Base-by-base conservation (phyloP, 2,888 invertebrate species). In the Rhyacophila evoluta region DNA sequence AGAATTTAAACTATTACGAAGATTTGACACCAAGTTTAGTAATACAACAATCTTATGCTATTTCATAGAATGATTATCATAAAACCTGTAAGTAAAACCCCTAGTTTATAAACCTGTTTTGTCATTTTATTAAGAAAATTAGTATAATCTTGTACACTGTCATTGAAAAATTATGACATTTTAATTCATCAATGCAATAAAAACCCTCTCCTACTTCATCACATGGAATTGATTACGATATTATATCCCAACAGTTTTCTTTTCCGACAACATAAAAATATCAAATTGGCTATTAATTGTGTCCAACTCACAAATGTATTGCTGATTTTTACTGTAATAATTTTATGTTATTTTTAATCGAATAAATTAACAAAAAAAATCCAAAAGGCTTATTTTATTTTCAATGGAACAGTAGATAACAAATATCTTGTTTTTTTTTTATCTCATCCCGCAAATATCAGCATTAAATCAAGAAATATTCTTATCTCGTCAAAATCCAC, bases 21-120 rank as follows among this genome's bases (percentile, higher is more conserved):
- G 75, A 78, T 77, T 81, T 70, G 79, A 82, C 82, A 82, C 82
- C 82, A 82, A 82, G n/a, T n/a, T n/a, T n/a, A n/a, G 77, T 80
- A 79, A 80, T 77, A 77, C 72, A 67, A 80, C 68, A 79, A 81
- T 82, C 82, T 82, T 82, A 82, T 82, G 82, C 80, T 82, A 82
- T 82, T 81, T 75, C 74, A 80, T 77, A 74, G 72, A 67, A 77
- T 74, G 69, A 70, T 37, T 75, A 78, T 75, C 75, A 37, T 78
- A 71, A 72, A 67, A 73, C 80, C 72, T 80, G 72, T 78, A 78
- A 55, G 73, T 29, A 74, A 68, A 41, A 73, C 37, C 79, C 78
- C 78, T 80, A 80, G 78, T 77, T 39, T 37, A 72, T 78, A 77
- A 74, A 77, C 70, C 70, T 75, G 29, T 69, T 69, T 69, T 39